Base-by-base conservation (phyloP, 2,888 invertebrate species). In the Drosophila suboccidentalis region DNA sequence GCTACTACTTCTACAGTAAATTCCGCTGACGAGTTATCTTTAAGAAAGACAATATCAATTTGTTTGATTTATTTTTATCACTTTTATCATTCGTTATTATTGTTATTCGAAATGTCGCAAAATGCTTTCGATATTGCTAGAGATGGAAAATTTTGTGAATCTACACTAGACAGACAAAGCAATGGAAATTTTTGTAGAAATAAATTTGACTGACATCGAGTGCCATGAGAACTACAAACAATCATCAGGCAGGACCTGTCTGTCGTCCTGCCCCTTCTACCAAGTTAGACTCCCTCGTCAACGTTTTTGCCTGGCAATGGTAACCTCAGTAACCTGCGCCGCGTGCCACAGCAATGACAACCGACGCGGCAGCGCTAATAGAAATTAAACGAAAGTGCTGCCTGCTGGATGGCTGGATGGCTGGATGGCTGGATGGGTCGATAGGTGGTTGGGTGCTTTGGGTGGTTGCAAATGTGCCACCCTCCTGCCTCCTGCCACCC, bases 311-410 rank as follows among this genome's bases (percentile, higher is more conserved):
- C 49, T 55, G 64, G 60, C 62, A 65, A 72, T 69, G 73, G 82
- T 83, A 83, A 83, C 82, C 82, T 82, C 82, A 83, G 82, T 79
- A 83, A 83, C 82, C 82, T 87, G 87, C 71, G 82, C 82, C 85
- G 88, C 86, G 88, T 81, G 89, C 78, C 87, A 77, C 82, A 78
- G 82, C 76, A 82, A 75, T 78, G 84, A 82, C 75, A 75, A 71
- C 38, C 78, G 73, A 71, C 74, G 71, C 69, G 75, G 54, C 53
- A 79, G 70, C 77, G 84, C 89, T 86, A 80, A 89, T 89, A 82
- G 84, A 90, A 88, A 90, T 90, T 90, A 90, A 89, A 87, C 84
- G 87, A 87, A 89, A 90, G 90, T 90, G 79, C 78, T 39, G 51
- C 22, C 19, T 26, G n/a, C 22, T 34, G 29, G 22, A 53, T 34